A percentile compares a stretch with the other conserved stretches of the same genome.
These are phyloP conservation scores for Fundulus diaphanus DNA, from an alignment of 2,797 vertebrate species.

Conservation along the genomic window DNA sequence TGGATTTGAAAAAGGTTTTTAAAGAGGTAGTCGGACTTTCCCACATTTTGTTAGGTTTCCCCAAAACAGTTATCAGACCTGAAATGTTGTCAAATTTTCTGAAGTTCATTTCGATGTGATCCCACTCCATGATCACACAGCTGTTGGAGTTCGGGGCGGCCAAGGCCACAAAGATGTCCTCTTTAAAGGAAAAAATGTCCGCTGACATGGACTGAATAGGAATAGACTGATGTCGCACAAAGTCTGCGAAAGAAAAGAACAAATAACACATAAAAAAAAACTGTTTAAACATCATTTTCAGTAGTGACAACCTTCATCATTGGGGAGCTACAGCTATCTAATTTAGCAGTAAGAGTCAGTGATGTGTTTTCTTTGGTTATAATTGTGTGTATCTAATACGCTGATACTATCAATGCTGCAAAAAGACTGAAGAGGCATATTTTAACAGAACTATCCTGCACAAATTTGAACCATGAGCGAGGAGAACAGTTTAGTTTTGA, in stretches of 20 bases:
- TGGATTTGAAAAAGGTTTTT: background rate
- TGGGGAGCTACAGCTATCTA: background rate
- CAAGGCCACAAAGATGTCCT: constrained; percentile 94
- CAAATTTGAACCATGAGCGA: too few relatives aligned
- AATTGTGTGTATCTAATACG: background rate
- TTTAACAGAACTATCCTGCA: too few relatives aligned
- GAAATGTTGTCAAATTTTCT: constrained; percentile 97
- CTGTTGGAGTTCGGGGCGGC: constrained; percentile 96
- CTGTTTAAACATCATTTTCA: constrained; percentile 14
- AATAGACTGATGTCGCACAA: constrained; percentile 93
- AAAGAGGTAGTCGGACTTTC: background rate
- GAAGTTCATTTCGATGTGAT: constrained; percentile 98
- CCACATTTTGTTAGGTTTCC: background rate
- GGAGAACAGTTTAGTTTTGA: too few relatives aligned
- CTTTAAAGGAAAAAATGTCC: constrained; percentile 93
- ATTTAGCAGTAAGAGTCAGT: background rate
- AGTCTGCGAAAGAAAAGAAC: constrained; percentile 82
- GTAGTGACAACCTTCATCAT: background rate
- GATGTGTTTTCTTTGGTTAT: background rate
- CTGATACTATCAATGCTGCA: background rate
- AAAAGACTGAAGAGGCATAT: background rate
- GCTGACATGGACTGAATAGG: constrained; percentile 94
- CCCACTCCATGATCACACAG: constrained; percentile 97
- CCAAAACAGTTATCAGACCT: constrained; percentile 79
- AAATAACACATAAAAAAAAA: constrained; percentile 25